phyloP scores from a whole-genome alignment of 2,113 vertebrate species.

The Ahaetulla prasina region DNA sequence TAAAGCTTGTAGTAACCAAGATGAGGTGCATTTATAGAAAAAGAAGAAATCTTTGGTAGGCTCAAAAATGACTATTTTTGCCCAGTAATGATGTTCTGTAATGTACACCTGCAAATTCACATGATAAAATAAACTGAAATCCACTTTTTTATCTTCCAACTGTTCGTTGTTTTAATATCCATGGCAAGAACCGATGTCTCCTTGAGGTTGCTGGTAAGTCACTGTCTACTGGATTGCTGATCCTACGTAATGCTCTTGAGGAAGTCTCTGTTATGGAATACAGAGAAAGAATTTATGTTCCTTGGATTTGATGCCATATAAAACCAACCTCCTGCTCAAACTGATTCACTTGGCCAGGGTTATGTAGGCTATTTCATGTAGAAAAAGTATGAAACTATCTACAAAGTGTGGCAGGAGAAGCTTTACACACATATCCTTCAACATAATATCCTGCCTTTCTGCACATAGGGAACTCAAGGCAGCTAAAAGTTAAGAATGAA shows the following conservation, averaged over 20 bases:
- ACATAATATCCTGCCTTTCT: neutral
- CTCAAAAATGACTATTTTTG: neutral
- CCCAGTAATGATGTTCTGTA: neutral
- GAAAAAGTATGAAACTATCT: neutral
- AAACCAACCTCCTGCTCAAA: neutral
- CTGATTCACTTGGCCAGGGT: neutral
- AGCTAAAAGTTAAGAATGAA: neutral
- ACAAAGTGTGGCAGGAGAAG: neutral
- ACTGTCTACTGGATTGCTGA: no score
- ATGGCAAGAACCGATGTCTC: neutral
- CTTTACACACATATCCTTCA: neutral
- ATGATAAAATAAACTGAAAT: neutral
- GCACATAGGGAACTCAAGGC: neutral
- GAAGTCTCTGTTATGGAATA: slow-evolving; percentile 51
- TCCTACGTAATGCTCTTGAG: neutral
- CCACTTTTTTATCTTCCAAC: neutral
- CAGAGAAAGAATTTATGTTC: neutral
- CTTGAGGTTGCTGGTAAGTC: neutral
- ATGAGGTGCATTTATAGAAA: neutral
- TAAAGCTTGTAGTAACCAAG: neutral
- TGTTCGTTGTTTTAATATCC: neutral
- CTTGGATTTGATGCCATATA: no score
- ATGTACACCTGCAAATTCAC: neutral
- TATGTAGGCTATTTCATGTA: no score
- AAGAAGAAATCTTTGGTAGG: neutral